A percentile compares a stretch with the other conserved stretches of the same genome.
Evolutionary conservation across 2,113 vertebrate species (phyloP).

Genomic region (Girardinichthys multiradiatus): DNA sequence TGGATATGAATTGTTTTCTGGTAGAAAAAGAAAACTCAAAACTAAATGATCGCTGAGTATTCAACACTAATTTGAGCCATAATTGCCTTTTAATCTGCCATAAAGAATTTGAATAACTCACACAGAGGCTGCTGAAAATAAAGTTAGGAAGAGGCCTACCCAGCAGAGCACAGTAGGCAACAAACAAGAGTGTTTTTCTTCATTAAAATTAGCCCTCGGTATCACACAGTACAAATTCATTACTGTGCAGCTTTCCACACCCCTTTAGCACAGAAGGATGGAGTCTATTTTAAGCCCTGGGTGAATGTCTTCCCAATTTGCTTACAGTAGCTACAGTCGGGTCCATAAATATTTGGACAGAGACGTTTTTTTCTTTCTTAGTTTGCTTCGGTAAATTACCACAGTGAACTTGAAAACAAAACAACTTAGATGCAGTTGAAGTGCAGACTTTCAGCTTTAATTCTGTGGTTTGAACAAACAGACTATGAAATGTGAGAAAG

Average conservation of each 20-base stretch:
- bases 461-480: too few species aligned
- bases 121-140: constrained; percentile 6
- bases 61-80: constrained; percentile 17
- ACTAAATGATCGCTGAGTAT: constrained; percentile 17
- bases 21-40: neutral
- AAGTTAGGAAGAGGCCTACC: constrained; percentile 27
- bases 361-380: too few species aligned
- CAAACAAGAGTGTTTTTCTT: constrained; percentile 63
- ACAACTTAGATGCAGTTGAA: too few species aligned
- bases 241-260: constrained; percentile 55
- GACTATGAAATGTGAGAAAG: too few species aligned
- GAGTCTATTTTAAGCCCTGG: constrained; percentile 64
- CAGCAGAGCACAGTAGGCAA: constrained; percentile 50
- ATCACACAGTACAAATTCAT: constrained; percentile 62
- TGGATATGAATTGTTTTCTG: neutral
- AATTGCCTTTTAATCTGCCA: constrained; percentile 1
- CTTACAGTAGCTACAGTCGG: constrained; percentile 8
- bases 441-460: too few species aligned
- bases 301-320: constrained; percentile 41
- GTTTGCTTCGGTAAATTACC: too few species aligned
- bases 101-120: constrained; percentile 25
- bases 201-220: constrained; percentile 70
- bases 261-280: constrained; percentile 40
- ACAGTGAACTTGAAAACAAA: too few species aligned
- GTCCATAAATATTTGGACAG: too few species aligned